Conservation (phyloP, 2,113 vertebrate genomes). For the Notothenia coriiceps region DNA sequence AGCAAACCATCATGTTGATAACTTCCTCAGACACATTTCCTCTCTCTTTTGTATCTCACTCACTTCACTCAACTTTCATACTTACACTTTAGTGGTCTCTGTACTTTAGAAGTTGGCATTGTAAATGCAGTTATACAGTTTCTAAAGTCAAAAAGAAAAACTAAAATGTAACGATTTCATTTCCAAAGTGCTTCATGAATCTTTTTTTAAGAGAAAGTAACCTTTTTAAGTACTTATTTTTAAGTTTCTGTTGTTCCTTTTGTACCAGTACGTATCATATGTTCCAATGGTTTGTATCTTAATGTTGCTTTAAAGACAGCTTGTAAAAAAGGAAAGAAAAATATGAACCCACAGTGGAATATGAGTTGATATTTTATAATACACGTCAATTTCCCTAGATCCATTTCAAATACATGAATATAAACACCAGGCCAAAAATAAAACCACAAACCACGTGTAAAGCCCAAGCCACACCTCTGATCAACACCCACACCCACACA, state of each 20-base stretch:
- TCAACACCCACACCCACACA: not conserved
- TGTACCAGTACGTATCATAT: not conserved
- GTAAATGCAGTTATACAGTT: no score
- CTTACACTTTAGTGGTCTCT: not conserved
- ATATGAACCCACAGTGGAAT: not conserved
- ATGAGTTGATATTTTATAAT: not conserved
- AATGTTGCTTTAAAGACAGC: not conserved
- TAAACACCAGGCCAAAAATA: not conserved
- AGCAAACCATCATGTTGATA: slow-evolving; percentile 1
- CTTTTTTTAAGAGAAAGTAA: not conserved
- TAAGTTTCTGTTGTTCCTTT: not conserved
- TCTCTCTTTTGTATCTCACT: slow-evolving; percentile 16
- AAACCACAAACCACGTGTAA: not conserved
- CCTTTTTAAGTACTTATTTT: not conserved
- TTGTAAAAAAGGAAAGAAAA: not conserved
- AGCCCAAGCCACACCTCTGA: slow-evolving; percentile 19
- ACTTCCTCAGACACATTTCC: slow-evolving; percentile 19
- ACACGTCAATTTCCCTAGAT: not conserved
- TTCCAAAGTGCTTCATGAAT: no score
- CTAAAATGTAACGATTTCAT: no score
- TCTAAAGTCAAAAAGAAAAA: no score
- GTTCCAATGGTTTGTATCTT: not conserved
- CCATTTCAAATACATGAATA: not conserved
- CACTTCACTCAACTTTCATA: not conserved
- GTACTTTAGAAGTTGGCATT: not conserved